Base-by-base conservation (phyloP, 1,140 invertebrate species). In the Whitmania pigra region DNA sequence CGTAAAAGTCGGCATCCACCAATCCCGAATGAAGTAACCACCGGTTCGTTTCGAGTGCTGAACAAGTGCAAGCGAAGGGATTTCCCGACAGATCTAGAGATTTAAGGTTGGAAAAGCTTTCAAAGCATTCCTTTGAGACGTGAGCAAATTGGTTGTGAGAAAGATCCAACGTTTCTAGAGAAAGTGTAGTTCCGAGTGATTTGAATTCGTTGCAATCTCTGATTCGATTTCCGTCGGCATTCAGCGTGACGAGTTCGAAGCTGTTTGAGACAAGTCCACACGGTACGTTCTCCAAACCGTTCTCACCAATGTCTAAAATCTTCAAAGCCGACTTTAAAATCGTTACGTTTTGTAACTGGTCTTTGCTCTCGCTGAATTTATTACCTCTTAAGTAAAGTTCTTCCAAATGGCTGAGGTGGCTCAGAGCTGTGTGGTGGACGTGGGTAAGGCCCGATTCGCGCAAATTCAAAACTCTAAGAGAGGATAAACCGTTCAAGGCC, bases 121-220 rank as follows among this genome's bases (percentile, higher is more conserved):
- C 22, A 63, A 63, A 63, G 29, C 57, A 63, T 63, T 63, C 22
- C 22, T 22, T 25, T 25, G 22, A 11, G 29, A 63, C 29, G 13
- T 63, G 22, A 63, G 29, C 57, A 63, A 63, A 63, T 25, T 63
- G 57, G 29, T 63, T 63, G 57, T 63, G 22, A n/a, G 57, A 22
- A 18, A 63, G 57, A 63, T 63, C 57, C 22, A 63, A 31, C 0
- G 9, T 63, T 63, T 63, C 57, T 13, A 63, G 29, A 63, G 22
- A 25, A 20, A 25, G 57, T 7, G 29, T 22, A 20, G 22, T 7
- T 31, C 29, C 22, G 11, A 63, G 29, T n/a, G 22, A 25, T 25
- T 63, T 63, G 22, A 63, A 63, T 31, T 63, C 57, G 29, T n/a
- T 3, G 57, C 57, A 63, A 20, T 63, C 57, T 22, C 29, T 31